Base-by-base conservation (phyloP, 2,888 invertebrate genomes). In the Polylopha cassiicola region DNA sequence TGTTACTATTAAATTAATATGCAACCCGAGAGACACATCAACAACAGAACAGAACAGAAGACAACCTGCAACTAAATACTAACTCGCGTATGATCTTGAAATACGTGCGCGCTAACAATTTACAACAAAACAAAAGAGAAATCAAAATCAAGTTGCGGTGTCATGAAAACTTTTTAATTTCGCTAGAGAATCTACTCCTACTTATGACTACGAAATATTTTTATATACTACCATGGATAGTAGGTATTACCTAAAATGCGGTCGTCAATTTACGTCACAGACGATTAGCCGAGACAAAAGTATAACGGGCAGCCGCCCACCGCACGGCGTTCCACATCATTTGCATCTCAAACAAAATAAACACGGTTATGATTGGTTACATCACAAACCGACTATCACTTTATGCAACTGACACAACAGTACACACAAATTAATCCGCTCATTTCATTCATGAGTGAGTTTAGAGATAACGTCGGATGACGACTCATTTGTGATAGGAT, bases 301-400 rank as follows among this genome's bases (percentile, higher is more conserved):
- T 39, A 44, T 47, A 53, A 57, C 55, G 60, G 55, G 47, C 37
- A 44, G 32, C 36, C 26, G 31, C 43, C 16, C 38, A 54, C 46
- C 46, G 48, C 50, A 45, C 38, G 46, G 48, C 53, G 56, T 53
- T 59, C 51, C 55, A 53, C 51, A 51, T 66, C 66, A 69, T 72
- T 74, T 66, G 50, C 68, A 72, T 71, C 49, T 61, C 59, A 51
- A 57, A 61, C 44, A 46, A 51, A 55, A 54, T 52, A 51, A 60
- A 52, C 56, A 47, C 51, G 47, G 50, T 61, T 60, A 58, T 63
- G 58, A 66, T 65, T 42, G 50, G 55, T 68, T 63, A 59, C 59
- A 52, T 68, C 57, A 65, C 27, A 46, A 51, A 50, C 48, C 52
- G 51, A 58, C 62, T 50, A 45, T 49, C 47, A 47, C 43, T 39